Base-by-base conservation (phyloP, 2,113 vertebrate genomes). In the Serinus canaria region DNA sequence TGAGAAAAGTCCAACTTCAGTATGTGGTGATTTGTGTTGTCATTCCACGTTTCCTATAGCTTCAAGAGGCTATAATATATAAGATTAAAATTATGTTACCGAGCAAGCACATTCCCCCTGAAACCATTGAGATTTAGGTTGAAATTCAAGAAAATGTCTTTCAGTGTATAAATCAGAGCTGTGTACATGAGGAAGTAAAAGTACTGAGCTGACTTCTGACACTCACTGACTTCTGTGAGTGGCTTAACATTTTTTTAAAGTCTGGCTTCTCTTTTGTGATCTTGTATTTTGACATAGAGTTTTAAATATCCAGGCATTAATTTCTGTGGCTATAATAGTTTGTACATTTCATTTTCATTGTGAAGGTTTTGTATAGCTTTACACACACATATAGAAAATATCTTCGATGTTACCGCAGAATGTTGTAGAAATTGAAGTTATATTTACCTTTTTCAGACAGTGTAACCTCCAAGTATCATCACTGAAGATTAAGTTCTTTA, bases 61-160 rank as follows among this genome's bases (percentile, higher is more conserved):
- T 87, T 91, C 49, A 64, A 82, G 41, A 23, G 5, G 4, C 4
- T 21, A 60, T 63, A 62, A 87, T 4, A n/a, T 39, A 53, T 1
- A 59, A 15, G 24, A 60, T 89, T 91, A 81, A 66, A 82, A 69
- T 56, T 43, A 15, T 46, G 31, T 35, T 49, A 75, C 24, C 0
- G 2, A 79, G 23, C 1, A 5, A 69, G 28, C 7, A 55, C 16
- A 22, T 31, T 39, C 4, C 13, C 16, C 9, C 31, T 2, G 1
- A 87, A 90, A 56, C 8, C 35, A 59, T 1, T 62, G 67, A 53
- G 37, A 58, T 83, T 75, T 80, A 44, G 22, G 28, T 10, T 35
- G n/a, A 69, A 91, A 78, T 21, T 73, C 25, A 72, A 33, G 53
- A 73, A 85, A 90, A 60, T 5, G 1, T 23, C 30, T 85, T 89